Evolutionary conservation across 1,140 invertebrate genomes (phyloP).

Genomic region (Rhagoletis pomonella): DNA sequence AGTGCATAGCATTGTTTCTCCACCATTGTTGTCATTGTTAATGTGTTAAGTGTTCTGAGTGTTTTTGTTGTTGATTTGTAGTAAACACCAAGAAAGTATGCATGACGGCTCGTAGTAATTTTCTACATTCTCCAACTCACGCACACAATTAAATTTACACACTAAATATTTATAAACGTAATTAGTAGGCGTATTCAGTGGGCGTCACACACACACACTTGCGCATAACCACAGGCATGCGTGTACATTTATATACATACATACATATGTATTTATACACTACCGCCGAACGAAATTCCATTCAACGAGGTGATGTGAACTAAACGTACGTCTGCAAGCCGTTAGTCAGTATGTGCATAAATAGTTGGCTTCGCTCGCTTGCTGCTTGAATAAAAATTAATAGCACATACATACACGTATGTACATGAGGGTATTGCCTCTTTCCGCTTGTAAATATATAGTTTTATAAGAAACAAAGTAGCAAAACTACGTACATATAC

Average conservation of each 20-base stretch:
- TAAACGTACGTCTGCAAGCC: background rate
- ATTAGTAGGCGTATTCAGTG: slow-evolving; percentile 14
- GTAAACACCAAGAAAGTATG: background rate
- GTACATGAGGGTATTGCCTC: no score
- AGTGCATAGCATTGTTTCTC: background rate
- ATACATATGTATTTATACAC: background rate
- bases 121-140: background rate
- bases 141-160: slow-evolving; percentile 21
- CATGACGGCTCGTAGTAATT: background rate
- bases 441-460: no score
- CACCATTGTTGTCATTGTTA: slow-evolving; percentile 17
- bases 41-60: background rate
- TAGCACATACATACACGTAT: no score
- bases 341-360: background rate
- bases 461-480: background rate
- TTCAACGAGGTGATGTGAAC: no score
- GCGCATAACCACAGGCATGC: no score
- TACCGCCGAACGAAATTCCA: no score
- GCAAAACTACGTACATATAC: background rate
- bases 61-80: slow-evolving; percentile 3
- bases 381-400: no score
- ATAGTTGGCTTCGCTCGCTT: background rate
- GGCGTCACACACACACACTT: background rate
- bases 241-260: background rate
- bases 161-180: slow-evolving; percentile 40